Base-by-base conservation (phyloP, 1,140 invertebrate species). In the Bathynomus jamesi region DNA sequence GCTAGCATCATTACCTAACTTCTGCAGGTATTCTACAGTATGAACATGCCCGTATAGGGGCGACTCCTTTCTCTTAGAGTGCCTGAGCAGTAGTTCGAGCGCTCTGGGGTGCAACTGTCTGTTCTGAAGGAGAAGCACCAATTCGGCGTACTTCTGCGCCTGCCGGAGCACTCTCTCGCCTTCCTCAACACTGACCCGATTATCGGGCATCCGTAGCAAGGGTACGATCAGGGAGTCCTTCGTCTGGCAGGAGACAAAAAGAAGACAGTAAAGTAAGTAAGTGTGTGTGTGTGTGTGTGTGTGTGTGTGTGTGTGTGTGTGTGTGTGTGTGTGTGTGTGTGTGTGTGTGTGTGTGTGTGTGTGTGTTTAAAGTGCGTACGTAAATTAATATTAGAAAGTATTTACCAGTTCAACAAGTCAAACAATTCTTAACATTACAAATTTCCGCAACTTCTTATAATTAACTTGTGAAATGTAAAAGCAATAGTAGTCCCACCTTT, bases 111-210 rank as follows among this genome's bases (percentile, higher is more conserved):
- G 95, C 74, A 94, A 87, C 3, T 90, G 91, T 84, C 96, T 96
- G 0, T 90, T 94, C 81, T 96, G 90, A 82, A 99, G 99, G 10
- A 99, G 84, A 79, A 98, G 97, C 71, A 98, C 94, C 0, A 99
- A 85, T 82, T 99, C 96, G 73, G 89, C 91, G 78, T 91, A 90
- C 83, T 97, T 98, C 71, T 93, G 88, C 81, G 93, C 87, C 77
- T 90, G 89, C 72, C 91, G 87, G 4, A 99, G 83, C 7, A 92
- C 93, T 77, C 90, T 88, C 80, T 99, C 96, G 1, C 94, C 91
- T 84, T 99, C 97, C 67, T 93, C 92, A 4, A 98, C 82, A 79
- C 97, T 93, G 82, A 96, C 98, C 80, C 95, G 90, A 82, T 98
- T 99, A 78, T 88, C 87, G 67, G 84, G 84, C n/a, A 96, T 82